phyloP scores from a whole-genome alignment of 2,888 invertebrate genomes.

The Vandiemenella viatica region DNA sequence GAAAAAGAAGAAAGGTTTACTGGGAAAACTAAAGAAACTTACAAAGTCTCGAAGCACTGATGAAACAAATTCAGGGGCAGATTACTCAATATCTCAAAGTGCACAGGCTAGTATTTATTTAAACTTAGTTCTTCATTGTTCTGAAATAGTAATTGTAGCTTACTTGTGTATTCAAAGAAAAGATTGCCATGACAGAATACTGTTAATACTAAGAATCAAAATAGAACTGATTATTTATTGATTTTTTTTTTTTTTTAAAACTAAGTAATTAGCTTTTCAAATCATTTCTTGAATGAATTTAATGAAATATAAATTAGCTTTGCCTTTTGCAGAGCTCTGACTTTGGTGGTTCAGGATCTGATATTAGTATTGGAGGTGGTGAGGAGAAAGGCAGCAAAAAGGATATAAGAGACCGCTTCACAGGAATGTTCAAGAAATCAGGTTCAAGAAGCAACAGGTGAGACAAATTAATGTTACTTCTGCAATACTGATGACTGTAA shows the following conservation, averaged over 20 bases:
- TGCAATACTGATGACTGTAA: too few relatives aligned
- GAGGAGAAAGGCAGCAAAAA: conserved; percentile 44
- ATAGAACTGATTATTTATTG: too few relatives aligned
- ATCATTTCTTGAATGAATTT: too few relatives aligned
- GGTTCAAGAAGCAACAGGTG: conserved; percentile 54
- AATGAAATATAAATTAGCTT: neutral
- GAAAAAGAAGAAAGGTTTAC: conserved; percentile 63
- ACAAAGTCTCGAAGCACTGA: conserved; percentile 75
- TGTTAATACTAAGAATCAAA: too few relatives aligned
- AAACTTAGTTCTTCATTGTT: too few relatives aligned
- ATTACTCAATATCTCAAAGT: conserved; percentile 9
- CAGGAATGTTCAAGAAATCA: conserved; percentile 67
- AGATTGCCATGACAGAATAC: too few relatives aligned
- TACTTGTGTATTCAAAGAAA: too few relatives aligned
- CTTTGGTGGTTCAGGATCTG: conserved; percentile 51
- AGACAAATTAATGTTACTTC: neutral
- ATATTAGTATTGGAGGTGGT: conserved; percentile 48
- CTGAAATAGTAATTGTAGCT: too few relatives aligned
- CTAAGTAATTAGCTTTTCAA: too few relatives aligned
- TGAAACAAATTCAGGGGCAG: conserved; percentile 31
- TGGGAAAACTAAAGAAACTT: conserved; percentile 64
- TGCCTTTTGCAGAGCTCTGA: neutral
- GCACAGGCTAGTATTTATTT: too few relatives aligned
- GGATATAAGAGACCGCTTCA: conserved; percentile 62
- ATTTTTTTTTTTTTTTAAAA: too few relatives aligned